A percentile compares a stretch with the other conserved stretches of the same genome.
phyloP scores from a whole-genome alignment of 1,140 invertebrate species.

The Drosophila orosa region DNA sequence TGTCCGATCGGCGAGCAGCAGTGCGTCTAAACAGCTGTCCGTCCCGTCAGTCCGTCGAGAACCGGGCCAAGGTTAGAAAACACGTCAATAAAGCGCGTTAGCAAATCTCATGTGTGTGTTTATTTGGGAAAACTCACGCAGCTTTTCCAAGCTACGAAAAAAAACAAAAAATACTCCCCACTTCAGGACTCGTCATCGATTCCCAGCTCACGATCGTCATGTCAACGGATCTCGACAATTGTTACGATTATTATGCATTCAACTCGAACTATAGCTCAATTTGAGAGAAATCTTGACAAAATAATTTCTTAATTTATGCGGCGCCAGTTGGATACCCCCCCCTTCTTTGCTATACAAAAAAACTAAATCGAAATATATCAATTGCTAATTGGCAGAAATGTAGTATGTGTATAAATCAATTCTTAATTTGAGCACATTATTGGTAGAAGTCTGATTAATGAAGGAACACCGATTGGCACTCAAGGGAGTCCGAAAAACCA shows the following conservation, averaged over 20 bases:
- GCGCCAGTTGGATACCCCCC: constrained; percentile 13
- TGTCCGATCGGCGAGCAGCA: constrained; percentile 18
- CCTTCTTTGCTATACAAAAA: background rate
- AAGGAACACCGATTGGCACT: constrained; percentile 32
- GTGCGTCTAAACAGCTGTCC: constrained; percentile 59
- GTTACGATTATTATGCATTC: constrained; percentile 58
- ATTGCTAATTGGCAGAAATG: constrained; percentile 56
- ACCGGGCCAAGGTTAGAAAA: constrained; percentile 83
- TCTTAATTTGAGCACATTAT: constrained; percentile 37
- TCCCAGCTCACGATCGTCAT: constrained; percentile 57
- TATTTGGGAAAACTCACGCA: constrained; percentile 53
- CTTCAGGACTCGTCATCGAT: constrained; percentile 53
- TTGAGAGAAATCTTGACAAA: constrained; percentile 63
- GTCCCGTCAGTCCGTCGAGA: constrained; percentile 52
- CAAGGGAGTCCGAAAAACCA: constrained; percentile 20
- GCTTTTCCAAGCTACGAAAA: constrained; percentile 23
- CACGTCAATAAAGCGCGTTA: constrained; percentile 82
- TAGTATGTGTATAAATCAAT: constrained; percentile 38
- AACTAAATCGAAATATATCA: constrained; percentile 32
- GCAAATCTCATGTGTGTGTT: constrained; percentile 33
- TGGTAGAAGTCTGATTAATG: constrained; percentile 20
- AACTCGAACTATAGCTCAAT: constrained; percentile 56
- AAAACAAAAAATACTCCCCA: constrained; percentile 8
- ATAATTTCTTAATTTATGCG: constrained; percentile 80
- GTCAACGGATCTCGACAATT: constrained; percentile 42